These are phyloP conservation scores for Drosophila mojavensis DNA, from an alignment of 1,140 invertebrate species.

Conservation along the genomic window DNA sequence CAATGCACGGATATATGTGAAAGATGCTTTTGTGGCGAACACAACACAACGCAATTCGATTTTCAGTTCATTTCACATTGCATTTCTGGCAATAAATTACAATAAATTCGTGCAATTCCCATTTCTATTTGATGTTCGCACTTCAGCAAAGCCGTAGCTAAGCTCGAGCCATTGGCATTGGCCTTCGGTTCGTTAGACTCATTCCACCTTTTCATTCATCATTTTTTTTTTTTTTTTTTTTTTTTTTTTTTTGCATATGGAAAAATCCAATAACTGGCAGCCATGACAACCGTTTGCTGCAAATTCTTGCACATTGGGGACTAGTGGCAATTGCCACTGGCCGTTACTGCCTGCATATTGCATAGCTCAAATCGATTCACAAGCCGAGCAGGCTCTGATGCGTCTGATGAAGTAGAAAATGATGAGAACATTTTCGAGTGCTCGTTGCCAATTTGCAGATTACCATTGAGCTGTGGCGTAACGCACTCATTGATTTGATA, in stretches of 20 bases:
- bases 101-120: constrained; percentile 55
- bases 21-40: constrained; percentile 13
- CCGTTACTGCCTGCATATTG: neutral
- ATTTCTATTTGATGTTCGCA: constrained; percentile 54
- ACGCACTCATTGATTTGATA: too few species aligned
- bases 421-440: constrained; percentile 1
- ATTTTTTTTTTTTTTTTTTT: neutral
- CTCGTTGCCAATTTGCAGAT: constrained; percentile 9
- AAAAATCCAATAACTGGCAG: constrained; percentile 39
- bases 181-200: neutral
- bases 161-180: constrained; percentile 38
- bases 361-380: neutral
- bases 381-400: neutral
- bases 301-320: constrained; percentile 6
- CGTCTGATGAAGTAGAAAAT: constrained; percentile 43
- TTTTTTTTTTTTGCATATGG: constrained; percentile 27
- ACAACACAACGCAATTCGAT: constrained; percentile 1
- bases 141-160: constrained; percentile 49
- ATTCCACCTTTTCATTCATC: neutral
- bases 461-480: neutral
- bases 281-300: constrained; percentile 29
- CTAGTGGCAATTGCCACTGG: constrained; percentile 24
- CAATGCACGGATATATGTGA: constrained; percentile 1
- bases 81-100: constrained; percentile 41
- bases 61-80: constrained; percentile 23